Evolutionary conservation across 2,888 invertebrate species (phyloP).

Genomic region (Drosophila paramelanica): DNA sequence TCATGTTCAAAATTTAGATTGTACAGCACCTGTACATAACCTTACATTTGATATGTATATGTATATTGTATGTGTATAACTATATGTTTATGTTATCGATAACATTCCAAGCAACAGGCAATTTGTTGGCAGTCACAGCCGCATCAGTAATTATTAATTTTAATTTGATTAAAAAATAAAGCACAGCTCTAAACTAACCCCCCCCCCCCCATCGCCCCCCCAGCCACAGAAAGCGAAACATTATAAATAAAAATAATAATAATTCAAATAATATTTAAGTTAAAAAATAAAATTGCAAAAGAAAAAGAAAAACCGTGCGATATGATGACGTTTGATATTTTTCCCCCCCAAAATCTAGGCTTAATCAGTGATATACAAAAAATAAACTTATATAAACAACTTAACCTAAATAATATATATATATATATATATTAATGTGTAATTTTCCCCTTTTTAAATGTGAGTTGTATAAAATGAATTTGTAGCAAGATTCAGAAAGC

Average conservation of each 20-base stretch:
- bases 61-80: constrained; percentile 45
- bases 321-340: constrained; percentile 75
- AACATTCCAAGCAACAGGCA: constrained; percentile 72
- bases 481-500: constrained; percentile 21
- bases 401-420: constrained; percentile 34
- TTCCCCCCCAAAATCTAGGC: constrained; percentile 50
- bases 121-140: constrained; percentile 76
- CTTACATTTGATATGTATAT: constrained; percentile 47
- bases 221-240: background rate
- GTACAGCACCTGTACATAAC: constrained; percentile 65
- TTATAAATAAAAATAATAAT: background rate
- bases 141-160: constrained; percentile 83
- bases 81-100: constrained; percentile 60
- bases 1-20: constrained; percentile 31
- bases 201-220: no score
- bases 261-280: constrained; percentile 37
- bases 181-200: constrained; percentile 3
- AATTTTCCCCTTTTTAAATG: constrained; percentile 53
- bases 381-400: constrained; percentile 13
- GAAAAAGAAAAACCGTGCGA: constrained; percentile 52
- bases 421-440: constrained; percentile 29
- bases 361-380: constrained; percentile 68
- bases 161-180: constrained; percentile 58
- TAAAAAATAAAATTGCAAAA: constrained; percentile 18
- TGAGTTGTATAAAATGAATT: constrained; percentile 34